Base-by-base conservation (phyloP, 1,140 invertebrate species). In the Coboldia fuscipes region DNA sequence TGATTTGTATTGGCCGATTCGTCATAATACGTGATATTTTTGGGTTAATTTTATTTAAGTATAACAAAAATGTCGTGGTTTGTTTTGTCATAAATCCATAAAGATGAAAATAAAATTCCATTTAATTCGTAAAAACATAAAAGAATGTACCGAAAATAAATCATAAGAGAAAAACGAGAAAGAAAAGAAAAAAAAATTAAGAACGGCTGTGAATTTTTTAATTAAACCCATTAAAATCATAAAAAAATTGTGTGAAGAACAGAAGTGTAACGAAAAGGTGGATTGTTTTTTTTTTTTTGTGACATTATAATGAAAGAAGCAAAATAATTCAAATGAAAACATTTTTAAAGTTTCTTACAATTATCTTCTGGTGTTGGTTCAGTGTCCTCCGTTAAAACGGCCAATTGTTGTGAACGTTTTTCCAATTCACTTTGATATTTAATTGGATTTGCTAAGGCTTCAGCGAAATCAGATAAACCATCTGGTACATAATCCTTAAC, bases 401-500 rank as follows among this genome's bases (percentile, higher is more conserved):
- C 72, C 39, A 97, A 62, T 51, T 94, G 89, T 46, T 90, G 77
- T 15, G 77, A 73, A 16, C 89, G 69, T 54, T 93, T 96, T 46
- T 97, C 88, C 37, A 81, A 54, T 56, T 89, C 82, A 45, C 81
- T 90, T 53, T 96, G 83, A 58, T 92, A 96, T 49, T 94, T 93
- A 39, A 94, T 92, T 0, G 93, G 94, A 62, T 97, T 97, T 8
- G 89, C 89, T 36, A 98, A 56, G 4, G 92, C 92, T 55, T 97
- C 90, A 3, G 94, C 94, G 51, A 97, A 75, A 48, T 92, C 88
- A 38, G 79, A 84, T 31, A 83, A 65, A 40, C 72, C 85, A 54
- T 97, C 88, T 1, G 94, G 94, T 19, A 99, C 90, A 54, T 97
- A 99, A 52, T 92, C 86, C 57, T 94, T 96, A 10, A 97, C 82